A percentile compares a stretch with the other conserved stretches of the same genome.
phyloP scores from a whole-genome alignment of 2,113 vertebrate species.

The Calidris pygmaea region DNA sequence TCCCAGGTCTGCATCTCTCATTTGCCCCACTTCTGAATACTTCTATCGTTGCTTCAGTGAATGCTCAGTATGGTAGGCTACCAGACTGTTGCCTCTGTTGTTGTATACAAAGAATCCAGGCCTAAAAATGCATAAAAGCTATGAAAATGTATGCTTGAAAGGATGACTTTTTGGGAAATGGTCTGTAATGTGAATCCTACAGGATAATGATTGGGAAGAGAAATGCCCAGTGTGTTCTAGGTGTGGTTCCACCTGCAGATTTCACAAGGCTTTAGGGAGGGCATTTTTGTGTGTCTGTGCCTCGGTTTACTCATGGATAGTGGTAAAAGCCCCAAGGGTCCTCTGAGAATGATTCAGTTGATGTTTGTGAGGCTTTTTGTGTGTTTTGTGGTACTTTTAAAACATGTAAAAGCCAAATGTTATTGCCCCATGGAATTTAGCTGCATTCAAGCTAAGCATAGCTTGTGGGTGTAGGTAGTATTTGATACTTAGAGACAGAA shows the following conservation, averaged over 20 bases:
- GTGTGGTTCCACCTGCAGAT: not conserved
- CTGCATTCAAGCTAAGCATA: not conserved
- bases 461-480: not conserved
- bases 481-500: not conserved
- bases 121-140: not conserved
- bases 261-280: not conserved
- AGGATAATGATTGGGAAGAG: not conserved
- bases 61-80: not conserved
- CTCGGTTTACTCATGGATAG: not conserved
- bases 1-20: not conserved
- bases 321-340: not conserved
- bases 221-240: not conserved
- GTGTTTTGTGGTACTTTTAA: not conserved
- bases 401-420: not conserved
- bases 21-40: not conserved
- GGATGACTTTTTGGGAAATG: not conserved
- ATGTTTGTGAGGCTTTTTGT: not conserved
- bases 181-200: not conserved
- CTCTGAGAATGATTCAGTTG: not conserved
- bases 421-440: not conserved
- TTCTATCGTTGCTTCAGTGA: not conserved
- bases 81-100: not conserved
- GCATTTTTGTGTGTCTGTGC: not conserved
- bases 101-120: not conserved
- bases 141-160: not conserved